These are phyloP conservation scores for Drosophila gunungcola DNA, from an alignment of 1,140 invertebrate genomes.

Conservation along the genomic window DNA sequence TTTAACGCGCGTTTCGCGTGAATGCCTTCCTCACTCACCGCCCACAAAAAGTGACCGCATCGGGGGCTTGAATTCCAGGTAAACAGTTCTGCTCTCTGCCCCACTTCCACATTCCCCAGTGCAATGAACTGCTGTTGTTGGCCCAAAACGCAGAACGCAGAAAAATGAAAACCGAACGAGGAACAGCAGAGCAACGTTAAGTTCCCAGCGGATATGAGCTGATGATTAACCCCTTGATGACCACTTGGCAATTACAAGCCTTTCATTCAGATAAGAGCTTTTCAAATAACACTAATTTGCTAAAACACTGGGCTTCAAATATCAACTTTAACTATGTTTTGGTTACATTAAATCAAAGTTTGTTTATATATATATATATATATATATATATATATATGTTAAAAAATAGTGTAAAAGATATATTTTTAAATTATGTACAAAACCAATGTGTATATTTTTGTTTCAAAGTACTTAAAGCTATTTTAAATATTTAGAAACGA, in stretches of 20 bases:
- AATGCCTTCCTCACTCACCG: constrained; percentile 18
- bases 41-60: constrained; percentile 34
- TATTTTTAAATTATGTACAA: too few species aligned
- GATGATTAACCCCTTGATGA: constrained; percentile 18
- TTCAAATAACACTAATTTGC: background rate
- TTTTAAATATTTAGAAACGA: too few species aligned
- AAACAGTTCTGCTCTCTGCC: constrained; percentile 1
- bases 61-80: constrained; percentile 23
- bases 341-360: background rate
- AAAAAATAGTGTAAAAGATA: too few species aligned
- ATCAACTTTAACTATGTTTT: too few species aligned
- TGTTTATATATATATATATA: too few species aligned
- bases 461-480: background rate
- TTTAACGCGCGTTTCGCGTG: constrained; percentile 72
- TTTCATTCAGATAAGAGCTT: background rate
- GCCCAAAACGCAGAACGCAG: background rate
- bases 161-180: background rate
- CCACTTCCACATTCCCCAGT: constrained; percentile 19
- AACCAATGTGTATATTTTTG: background rate
- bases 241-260: background rate
- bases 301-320: background rate
- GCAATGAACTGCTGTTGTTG: constrained; percentile 28
- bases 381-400: too few species aligned
- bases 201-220: constrained; percentile 9
- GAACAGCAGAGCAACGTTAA: background rate